Conservation (phyloP, 2,797 vertebrate species). For the Threskiornis aethiopicus region DNA sequence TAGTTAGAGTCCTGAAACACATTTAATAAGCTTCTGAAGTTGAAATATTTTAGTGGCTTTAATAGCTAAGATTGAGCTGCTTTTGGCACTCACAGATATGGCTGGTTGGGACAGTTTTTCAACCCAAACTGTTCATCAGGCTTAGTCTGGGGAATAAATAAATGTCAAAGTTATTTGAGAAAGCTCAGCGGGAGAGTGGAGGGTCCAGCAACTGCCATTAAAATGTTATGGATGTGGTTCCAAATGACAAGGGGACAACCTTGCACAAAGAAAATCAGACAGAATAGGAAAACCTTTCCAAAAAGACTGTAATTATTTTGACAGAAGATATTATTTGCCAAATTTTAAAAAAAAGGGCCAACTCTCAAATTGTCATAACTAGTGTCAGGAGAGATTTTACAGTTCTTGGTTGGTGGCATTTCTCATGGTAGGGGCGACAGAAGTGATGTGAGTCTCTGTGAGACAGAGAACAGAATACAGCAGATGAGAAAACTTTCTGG, state of each 20-base stretch:
- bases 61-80: not conserved
- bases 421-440: not conserved
- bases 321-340: not conserved
- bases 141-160: not conserved
- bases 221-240: conserved; percentile 7
- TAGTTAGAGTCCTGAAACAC: not conserved
- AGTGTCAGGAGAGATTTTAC: not conserved
- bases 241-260: not conserved
- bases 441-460: not conserved
- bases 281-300: not conserved
- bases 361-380: not conserved
- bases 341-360: not conserved
- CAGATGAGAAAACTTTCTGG: not conserved
- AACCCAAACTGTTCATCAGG: not conserved
- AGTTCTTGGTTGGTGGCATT: not conserved
- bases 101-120: not conserved
- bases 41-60: not conserved
- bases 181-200: not conserved
- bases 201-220: not conserved
- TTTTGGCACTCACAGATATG: not conserved
- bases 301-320: not conserved
- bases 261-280: not conserved
- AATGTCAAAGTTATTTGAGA: not conserved
- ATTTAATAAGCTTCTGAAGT: not conserved
- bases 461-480: not conserved